phyloP scores from a whole-genome alignment of 2,113 vertebrate genomes.

The Ciconia boyciana region DNA sequence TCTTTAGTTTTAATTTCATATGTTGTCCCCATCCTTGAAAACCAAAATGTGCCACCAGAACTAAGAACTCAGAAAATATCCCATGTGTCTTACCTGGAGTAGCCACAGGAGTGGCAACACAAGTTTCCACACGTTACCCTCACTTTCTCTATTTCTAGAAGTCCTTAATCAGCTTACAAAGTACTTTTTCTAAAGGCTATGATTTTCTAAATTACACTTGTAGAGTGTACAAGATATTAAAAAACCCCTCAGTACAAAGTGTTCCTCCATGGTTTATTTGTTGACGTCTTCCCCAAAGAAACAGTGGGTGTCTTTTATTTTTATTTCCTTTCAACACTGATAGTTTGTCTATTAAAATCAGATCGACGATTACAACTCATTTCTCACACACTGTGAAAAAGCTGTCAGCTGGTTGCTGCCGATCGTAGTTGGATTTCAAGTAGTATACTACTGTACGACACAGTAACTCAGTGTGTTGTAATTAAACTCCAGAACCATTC shows the following conservation, averaged over 20 bases:
- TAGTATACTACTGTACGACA: not conserved
- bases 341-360: constrained; percentile 10
- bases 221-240: not conserved
- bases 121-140: not conserved
- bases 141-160: not conserved
- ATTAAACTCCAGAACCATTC: not conserved
- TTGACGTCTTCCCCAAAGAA: not conserved
- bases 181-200: not conserved
- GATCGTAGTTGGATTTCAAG: not conserved
- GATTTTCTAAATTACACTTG: not conserved
- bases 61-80: not conserved
- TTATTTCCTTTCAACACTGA: not conserved
- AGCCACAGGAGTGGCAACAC: not conserved
- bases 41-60: not conserved
- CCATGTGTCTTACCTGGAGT: not conserved
- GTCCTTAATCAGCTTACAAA: not conserved
- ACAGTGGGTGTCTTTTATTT: not conserved
- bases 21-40: not conserved
- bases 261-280: not conserved
- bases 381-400: not conserved
- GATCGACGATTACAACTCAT: not conserved
- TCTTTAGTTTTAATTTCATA: not conserved
- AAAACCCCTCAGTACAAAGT: not conserved
- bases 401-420: not conserved
- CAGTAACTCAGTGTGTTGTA: not conserved